These are phyloP conservation scores for Catajapyx aquilonaris DNA, from an alignment of 1,140 invertebrate species.

Conservation along the genomic window DNA sequence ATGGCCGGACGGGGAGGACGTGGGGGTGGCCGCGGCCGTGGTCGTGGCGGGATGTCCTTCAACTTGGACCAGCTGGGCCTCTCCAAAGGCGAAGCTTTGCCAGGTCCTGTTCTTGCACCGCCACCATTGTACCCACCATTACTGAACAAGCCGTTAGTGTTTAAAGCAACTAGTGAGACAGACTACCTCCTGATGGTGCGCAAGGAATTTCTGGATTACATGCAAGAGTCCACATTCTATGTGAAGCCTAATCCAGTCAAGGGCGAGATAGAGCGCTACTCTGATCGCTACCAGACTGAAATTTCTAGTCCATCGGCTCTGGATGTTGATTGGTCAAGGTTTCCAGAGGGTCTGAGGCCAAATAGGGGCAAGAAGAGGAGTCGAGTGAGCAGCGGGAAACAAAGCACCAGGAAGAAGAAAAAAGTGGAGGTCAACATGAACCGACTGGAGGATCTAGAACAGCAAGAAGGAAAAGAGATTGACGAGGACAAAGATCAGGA, in stretches of 20 bases:
- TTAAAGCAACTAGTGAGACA: conserved; percentile 17
- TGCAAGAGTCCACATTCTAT: conserved; percentile 28
- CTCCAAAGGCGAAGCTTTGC: conserved; percentile 31
- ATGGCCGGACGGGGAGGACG: conserved; percentile 23
- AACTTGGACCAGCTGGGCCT: conserved; percentile 38
- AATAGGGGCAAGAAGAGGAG: conserved; percentile 11
- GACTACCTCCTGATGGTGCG: conserved; percentile 33
- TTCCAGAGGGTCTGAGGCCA: conserved; percentile 30
- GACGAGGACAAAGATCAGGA: conserved; percentile 29
- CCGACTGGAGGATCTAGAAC: conserved; percentile 30
- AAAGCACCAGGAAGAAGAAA: conserved; percentile 14
- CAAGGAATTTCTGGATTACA: conserved; percentile 32
- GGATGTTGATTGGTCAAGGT: conserved; percentile 28
- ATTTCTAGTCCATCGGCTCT: conserved; percentile 18
- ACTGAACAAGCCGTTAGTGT: conserved; percentile 33
- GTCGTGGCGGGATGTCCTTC: conserved; percentile 29
- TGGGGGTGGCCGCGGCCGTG: conserved; percentile 21
- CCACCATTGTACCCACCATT: conserved; percentile 40
- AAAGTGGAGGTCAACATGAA: conserved; percentile 16
- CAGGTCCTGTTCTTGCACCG: conserved; percentile 34
- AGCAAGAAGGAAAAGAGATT: conserved; percentile 26
- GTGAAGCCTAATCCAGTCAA: conserved; percentile 24
- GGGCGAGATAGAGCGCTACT: conserved; percentile 38
- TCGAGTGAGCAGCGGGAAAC: conserved; percentile 18
- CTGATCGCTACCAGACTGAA: conserved; percentile 32